Evolutionary conservation across 2,888 invertebrate species (phyloP).

Genomic region (Cantharis rustica): DNA sequence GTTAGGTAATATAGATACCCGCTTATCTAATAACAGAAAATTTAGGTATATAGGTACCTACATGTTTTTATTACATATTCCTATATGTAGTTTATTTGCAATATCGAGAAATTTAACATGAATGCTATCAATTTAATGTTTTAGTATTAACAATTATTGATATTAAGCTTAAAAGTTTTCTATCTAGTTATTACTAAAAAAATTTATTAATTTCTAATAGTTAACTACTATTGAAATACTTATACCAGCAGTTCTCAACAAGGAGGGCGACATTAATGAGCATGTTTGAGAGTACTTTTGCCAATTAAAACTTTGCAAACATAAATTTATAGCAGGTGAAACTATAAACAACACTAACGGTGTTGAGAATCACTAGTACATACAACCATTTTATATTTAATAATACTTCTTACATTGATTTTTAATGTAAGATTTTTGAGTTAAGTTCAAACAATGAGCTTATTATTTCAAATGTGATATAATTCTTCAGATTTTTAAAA

Average conservation of each 20-base stretch:
- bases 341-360: not conserved
- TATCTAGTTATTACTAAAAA: not conserved
- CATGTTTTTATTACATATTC: not conserved
- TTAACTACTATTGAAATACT: not conserved
- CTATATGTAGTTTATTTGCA: not conserved
- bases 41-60: not conserved
- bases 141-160: conserved; percentile 27
- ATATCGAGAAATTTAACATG: conserved; percentile 22
- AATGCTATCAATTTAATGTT: conserved; percentile 15
- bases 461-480: not conserved
- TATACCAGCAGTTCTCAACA: not conserved
- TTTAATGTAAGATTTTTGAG: not conserved
- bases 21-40: not conserved
- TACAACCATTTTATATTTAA: not conserved
- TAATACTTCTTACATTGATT: not conserved
- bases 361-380: not conserved
- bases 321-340: not conserved
- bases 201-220: not conserved
- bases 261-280: not conserved
- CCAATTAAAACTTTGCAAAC: not conserved
- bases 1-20: not conserved
- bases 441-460: not conserved
- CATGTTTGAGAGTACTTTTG: not conserved
- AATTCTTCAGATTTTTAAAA: not conserved
- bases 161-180: conserved; percentile 24